phyloP scores from a whole-genome alignment of 2,797 vertebrate genomes.

The Poeciliopsis presidionis region DNA sequence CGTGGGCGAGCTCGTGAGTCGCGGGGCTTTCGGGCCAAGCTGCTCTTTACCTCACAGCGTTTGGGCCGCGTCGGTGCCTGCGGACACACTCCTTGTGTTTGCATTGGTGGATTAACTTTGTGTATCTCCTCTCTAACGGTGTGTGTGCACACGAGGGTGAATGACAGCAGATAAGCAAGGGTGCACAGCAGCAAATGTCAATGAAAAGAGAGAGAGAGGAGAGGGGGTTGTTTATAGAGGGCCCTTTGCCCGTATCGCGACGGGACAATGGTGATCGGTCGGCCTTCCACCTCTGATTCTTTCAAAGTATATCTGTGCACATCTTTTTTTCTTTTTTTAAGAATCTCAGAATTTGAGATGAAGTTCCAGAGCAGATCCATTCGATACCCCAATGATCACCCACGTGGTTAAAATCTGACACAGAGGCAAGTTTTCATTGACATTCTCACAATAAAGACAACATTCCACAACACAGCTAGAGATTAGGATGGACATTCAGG shows the following conservation, averaged over 20 bases:
- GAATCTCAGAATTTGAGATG: slow-evolving; percentile 15
- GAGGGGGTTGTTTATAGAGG: slow-evolving; percentile 2
- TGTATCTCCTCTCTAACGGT: slow-evolving; percentile 17
- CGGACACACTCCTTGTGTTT: slow-evolving; percentile 24
- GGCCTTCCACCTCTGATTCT: slow-evolving; percentile 47
- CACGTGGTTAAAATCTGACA: slow-evolving; percentile 6
- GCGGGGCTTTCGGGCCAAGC: slow-evolving; percentile 8
- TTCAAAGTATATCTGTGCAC: slow-evolving; percentile 53
- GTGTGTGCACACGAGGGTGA: slow-evolving; percentile 9
- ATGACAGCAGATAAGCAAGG: slow-evolving; percentile 60
- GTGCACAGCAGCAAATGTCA: slow-evolving; percentile 45
- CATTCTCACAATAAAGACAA: slow-evolving; percentile 28
- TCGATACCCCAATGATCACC: slow-evolving; percentile 14
- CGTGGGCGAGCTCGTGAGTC: slow-evolving; percentile 10
- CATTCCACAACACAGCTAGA: slow-evolving; percentile 22
- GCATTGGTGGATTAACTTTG: slow-evolving; percentile 31
- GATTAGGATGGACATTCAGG: slow-evolving; percentile 15
- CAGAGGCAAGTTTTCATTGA: slow-evolving; percentile 8
- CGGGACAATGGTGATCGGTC: slow-evolving; percentile 46
- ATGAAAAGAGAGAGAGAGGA: neutral
- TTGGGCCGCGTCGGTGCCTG: slow-evolving; percentile 21
- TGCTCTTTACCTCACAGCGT: slow-evolving; percentile 30
- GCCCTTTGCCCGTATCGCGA: slow-evolving; percentile 43
- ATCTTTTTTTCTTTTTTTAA: slow-evolving; percentile 1
- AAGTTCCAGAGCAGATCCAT: slow-evolving; percentile 38